Base-by-base conservation (phyloP, 2,888 invertebrate species). In the Xanthorhoe designata region DNA sequence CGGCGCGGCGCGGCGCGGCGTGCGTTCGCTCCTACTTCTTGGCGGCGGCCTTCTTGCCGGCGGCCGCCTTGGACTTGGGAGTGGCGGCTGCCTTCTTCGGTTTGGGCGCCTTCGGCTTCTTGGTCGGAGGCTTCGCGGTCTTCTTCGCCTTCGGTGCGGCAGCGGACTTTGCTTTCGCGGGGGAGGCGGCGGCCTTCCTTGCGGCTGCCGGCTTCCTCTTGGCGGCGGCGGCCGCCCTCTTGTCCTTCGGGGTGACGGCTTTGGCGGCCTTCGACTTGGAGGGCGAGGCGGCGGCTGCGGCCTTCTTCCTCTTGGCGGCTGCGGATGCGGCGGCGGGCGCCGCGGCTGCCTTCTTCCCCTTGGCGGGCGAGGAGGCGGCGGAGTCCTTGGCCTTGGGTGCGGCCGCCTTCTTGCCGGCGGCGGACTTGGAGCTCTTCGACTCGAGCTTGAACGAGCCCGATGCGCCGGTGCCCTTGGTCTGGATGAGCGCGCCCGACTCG, bases 391-490 rank as follows among this genome's bases (percentile, higher is more conserved):
- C 42, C 42, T 42, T 42, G 13, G 42, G n/a, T 2, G 42, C 42
- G 42, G 13, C 42, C 13, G 42, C 42, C 8, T 42, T 42, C 42
- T 18, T 15, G 49, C 17, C 15, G 35, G 79, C 60, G 18, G 62
- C 59, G 10, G 68, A 66, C 53, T 56, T 61, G 47, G 63, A 61
- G 32, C 64, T 61, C 24, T 29, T 51, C n/a, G 47, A 18, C 15
- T 66, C 51, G 9, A 66, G 51, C 32, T 62, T 62, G 55, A 18
- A 62, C 32, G 58, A 50, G 50, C 50, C 94, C n/a, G 92, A 87
- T 0, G 94, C 94, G 1, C 94, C 94, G 77, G 91, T 94, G 45
- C 94, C 94, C 73, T 94, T 94, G 18, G 94, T 94, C 78, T 94
- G 94, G 19, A 94, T 86, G 49, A 95, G 76, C 10, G 83, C 80